Evolutionary conservation across 2,113 vertebrate genomes (phyloP).

Genomic region (Genyomyrus donnyi): DNA sequence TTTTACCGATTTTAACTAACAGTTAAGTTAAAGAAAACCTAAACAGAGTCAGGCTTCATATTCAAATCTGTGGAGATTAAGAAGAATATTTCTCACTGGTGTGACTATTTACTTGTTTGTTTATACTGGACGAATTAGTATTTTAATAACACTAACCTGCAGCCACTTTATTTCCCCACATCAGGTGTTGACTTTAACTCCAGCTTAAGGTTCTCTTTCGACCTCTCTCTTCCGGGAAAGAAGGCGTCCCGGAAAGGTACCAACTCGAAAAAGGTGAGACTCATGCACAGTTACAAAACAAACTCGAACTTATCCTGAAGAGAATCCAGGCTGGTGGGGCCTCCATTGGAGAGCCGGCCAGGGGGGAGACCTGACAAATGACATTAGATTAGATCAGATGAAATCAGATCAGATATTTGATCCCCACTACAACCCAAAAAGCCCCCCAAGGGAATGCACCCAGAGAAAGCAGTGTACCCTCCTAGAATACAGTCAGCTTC

Average conservation of each 20-base stretch:
- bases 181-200: conserved; percentile 78
- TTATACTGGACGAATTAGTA: background rate
- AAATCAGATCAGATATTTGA: background rate
- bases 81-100: background rate
- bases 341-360: background rate
- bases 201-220: conserved; percentile 82
- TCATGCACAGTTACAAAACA: background rate
- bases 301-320: background rate
- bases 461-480: background rate
- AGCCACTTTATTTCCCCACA: conserved; percentile 15
- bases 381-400: background rate
- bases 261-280: conserved; percentile 71
- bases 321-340: background rate
- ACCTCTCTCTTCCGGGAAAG: conserved; percentile 79
- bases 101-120: background rate
- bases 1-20: background rate
- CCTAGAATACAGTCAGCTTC: background rate
- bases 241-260: conserved; percentile 71
- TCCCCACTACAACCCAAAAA: background rate
- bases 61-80: background rate
- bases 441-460: background rate
- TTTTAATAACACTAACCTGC: background rate
- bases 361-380: background rate
- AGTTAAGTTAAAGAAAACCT: background rate
- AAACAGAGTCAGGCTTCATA: background rate